phyloP scores from a whole-genome alignment of 2,113 vertebrate species.

The Chitala chitala region DNA sequence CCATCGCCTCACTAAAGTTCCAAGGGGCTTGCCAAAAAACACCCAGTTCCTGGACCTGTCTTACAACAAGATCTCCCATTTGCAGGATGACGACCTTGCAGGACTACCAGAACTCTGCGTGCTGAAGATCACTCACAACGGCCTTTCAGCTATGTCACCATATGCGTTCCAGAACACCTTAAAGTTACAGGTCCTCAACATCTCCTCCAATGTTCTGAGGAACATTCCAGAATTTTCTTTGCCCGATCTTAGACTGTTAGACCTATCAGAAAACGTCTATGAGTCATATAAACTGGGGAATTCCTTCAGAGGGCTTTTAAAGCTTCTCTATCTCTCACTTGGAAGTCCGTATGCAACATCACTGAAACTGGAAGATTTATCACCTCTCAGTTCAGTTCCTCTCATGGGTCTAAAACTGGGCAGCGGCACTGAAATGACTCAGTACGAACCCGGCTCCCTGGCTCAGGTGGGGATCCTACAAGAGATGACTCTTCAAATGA shows the following conservation, averaged over 20 bases:
- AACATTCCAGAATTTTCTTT: conserved; percentile 45
- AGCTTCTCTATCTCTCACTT: conserved; percentile 38
- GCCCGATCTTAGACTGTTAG: conserved; percentile 42
- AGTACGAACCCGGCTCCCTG: conserved; percentile 49
- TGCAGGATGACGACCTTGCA: conserved; percentile 11
- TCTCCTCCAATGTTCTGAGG: conserved; percentile 45
- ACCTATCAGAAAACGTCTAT: conserved; percentile 45
- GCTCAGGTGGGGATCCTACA: conserved; percentile 38
- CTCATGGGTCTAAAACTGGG: conserved; percentile 43
- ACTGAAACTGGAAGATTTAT: conserved; percentile 43
- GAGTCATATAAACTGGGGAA: conserved; percentile 41
- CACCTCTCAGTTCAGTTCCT: conserved; percentile 30
- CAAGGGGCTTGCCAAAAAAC: not conserved
- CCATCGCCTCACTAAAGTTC: conserved; percentile 13
- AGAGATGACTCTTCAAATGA: conserved; percentile 38
- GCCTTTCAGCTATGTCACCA: conserved; percentile 10
- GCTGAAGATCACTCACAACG: conserved; percentile 22
- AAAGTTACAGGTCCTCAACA: conserved; percentile 48
- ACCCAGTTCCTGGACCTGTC: conserved; percentile 24
- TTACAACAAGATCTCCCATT: conserved; percentile 17
- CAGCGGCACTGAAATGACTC: conserved; percentile 34
- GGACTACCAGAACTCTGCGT: conserved; percentile 20
- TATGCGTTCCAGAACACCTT: conserved; percentile 23
- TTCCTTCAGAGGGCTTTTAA: conserved; percentile 35
- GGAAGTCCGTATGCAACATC: conserved; percentile 40